Evolutionary conservation across 1,140 invertebrate species (phyloP), one percentile per base, ranked within the genome.

Genomic region (Euura lappo): DNA sequence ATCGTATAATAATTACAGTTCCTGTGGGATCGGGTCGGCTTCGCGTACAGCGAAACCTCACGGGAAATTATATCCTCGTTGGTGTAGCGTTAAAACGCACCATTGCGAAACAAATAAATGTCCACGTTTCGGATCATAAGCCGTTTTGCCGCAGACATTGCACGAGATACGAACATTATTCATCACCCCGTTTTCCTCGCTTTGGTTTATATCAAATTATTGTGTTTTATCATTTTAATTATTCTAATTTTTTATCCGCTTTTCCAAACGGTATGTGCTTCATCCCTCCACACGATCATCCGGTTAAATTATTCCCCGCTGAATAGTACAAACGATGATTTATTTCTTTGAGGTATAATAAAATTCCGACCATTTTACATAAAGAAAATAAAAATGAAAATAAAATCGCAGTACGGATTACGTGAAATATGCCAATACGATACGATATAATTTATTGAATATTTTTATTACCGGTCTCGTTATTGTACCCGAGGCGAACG

Each of bases 31-130:
- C 51, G 28, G 28, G 0, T 28, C 28, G 28, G 13, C 13, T 2
- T 2, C 51, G 51, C 51, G 51, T 28, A 8, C 51, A n/a, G 8
- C 3, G 10, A 3, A 60, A 5, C 51, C 51, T 60, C 51, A 60
- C 28, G 3, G 44, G 66, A 28, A 68, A 68, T 68, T 68, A 68
- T 68, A 28, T 5, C 44, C 66, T 68, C 66, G 66, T 68, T 68
- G 66, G 66, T 68, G 28, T 28, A 28, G 11, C 66, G 66, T 8
- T 68, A 13, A 68, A 44, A 42, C 28, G 44, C 28, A 44, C 42
- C 28, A 68, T 28, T 68, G 66, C 44, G 66, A 28, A 44, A 44
- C 8, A n/a, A 68, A 68, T 68, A 44, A 44, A 68, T 28, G 66
- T 28, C 44, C 11, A 28, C 66, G 44, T 13, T 10, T 44, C 28